Percentiles rank a stretch among this genome's conserved stretches.
Conservation (phyloP, 2,797 vertebrate species). For the Huso huso region DNA sequence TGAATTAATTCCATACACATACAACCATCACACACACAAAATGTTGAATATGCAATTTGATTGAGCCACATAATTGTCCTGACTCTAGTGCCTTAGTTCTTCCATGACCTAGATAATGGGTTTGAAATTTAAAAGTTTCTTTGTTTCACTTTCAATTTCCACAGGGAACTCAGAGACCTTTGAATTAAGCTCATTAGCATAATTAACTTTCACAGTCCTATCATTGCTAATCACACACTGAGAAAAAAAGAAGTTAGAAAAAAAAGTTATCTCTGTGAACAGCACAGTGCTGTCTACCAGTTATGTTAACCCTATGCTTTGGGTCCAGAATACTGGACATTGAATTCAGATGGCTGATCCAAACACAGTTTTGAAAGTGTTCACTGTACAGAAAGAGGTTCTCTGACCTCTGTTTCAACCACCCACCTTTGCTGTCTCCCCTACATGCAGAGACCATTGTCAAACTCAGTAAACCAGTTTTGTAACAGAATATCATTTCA, state of each 20-base stretch:
- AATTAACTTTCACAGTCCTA: slow-evolving; percentile 28
- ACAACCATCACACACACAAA: neutral
- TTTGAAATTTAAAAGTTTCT: neutral
- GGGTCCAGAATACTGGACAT: too few relatives aligned
- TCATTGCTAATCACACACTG: slow-evolving; percentile 47
- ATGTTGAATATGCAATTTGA: too few relatives aligned
- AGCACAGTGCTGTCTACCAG: too few relatives aligned
- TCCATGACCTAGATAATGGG: neutral
- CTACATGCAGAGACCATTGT: too few relatives aligned
- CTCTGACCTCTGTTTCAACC: neutral
- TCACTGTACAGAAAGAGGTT: neutral
- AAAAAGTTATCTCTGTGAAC: too few relatives aligned
- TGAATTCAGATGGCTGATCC: too few relatives aligned
- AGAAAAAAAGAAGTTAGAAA: slow-evolving; percentile 33
- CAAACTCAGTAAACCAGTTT: too few relatives aligned
- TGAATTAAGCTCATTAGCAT: slow-evolving; percentile 30
- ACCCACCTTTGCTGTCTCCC: neutral
- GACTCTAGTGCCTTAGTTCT: neutral
- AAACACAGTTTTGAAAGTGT: too few relatives aligned
- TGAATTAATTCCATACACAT: too few relatives aligned
- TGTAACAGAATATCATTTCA: too few relatives aligned
- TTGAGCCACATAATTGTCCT: neutral
- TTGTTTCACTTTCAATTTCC: neutral
- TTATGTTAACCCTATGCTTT: too few relatives aligned
- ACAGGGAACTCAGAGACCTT: neutral